phyloP scores from a whole-genome alignment of 1,140 invertebrate species.

The Bombus polaris region DNA sequence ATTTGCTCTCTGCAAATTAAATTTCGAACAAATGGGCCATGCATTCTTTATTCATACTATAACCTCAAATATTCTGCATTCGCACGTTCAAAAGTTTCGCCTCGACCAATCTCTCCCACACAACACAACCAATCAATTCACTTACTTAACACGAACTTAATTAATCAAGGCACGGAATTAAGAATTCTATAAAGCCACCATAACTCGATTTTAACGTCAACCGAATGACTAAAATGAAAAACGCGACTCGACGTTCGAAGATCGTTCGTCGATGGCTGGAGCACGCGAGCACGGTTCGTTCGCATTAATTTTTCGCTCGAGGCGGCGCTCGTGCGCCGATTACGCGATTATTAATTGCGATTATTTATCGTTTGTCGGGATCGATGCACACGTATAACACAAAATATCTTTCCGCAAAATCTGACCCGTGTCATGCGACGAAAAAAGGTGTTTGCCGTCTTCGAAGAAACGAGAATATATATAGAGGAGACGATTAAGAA shows the following conservation, averaged over 20 bases:
- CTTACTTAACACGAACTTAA: not conserved
- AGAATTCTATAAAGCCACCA: not conserved
- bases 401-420: constrained; percentile 45
- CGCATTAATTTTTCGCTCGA: constrained; percentile 35
- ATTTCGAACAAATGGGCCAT: not conserved
- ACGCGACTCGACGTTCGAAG: constrained; percentile 9
- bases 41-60: not conserved
- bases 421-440: constrained; percentile 9
- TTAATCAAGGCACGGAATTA: not conserved
- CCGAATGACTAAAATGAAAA: not conserved
- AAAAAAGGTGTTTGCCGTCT: not conserved
- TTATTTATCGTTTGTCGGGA: constrained; percentile 60
- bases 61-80: not conserved
- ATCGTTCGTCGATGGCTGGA: constrained; percentile 4
- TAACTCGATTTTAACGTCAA: not conserved
- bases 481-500: not conserved
- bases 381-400: constrained; percentile 43
- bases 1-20: not conserved
- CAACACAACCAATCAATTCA: not conserved
- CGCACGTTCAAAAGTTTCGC: not conserved
- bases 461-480: constrained; percentile 21
- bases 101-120: not conserved
- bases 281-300: constrained; percentile 16
- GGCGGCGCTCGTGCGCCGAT: constrained; percentile 31
- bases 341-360: constrained; percentile 55